Percentiles rank a stretch among this genome's conserved stretches.
phyloP scores from a whole-genome alignment of 2,888 invertebrate species.

The Torymus aiolomorphi region DNA sequence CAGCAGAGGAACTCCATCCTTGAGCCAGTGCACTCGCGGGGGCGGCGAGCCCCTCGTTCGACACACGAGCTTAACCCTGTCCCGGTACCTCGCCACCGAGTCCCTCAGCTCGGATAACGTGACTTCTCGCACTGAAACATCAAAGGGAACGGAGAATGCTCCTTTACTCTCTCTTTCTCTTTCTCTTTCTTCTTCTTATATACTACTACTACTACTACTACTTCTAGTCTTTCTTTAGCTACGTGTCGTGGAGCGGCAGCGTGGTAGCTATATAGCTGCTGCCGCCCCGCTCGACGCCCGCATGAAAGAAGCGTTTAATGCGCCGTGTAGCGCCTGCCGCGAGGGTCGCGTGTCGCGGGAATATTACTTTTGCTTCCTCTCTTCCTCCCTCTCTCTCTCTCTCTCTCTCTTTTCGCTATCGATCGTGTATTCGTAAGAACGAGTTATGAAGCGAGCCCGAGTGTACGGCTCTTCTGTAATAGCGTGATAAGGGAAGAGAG shows the following conservation, averaged over 20 bases:
- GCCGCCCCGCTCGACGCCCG: no score
- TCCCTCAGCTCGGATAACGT: conserved; percentile 75
- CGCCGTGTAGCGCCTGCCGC: no score
- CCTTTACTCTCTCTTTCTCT: background rate
- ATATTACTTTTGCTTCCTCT: conserved; percentile 34
- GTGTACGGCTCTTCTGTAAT: conserved; percentile 22
- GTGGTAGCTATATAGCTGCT: no score
- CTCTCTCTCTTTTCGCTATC: conserved; percentile 35
- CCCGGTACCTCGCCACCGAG: conserved; percentile 74
- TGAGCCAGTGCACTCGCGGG: conserved; percentile 74
- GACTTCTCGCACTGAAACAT: conserved; percentile 72
- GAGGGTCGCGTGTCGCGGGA: conserved; percentile 30
- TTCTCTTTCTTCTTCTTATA: background rate
- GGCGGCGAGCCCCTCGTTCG: conserved; percentile 74
- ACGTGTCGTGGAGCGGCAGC: background rate
- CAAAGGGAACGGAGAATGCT: conserved; percentile 40
- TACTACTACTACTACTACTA: background rate
- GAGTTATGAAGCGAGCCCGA: background rate
- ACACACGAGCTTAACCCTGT: conserved; percentile 75
- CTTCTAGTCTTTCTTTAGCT: background rate
- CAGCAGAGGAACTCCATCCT: conserved; percentile 73
- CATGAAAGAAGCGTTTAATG: no score
- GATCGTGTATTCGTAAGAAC: conserved; percentile 30
- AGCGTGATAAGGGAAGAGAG: conserved; percentile 33
- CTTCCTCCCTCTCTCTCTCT: no score